Percentiles rank a stretch among this genome's conserved stretches.
These are phyloP conservation scores for Heliornis fulica DNA, from an alignment of 2,113 vertebrate species.

Conservation along the genomic window DNA sequence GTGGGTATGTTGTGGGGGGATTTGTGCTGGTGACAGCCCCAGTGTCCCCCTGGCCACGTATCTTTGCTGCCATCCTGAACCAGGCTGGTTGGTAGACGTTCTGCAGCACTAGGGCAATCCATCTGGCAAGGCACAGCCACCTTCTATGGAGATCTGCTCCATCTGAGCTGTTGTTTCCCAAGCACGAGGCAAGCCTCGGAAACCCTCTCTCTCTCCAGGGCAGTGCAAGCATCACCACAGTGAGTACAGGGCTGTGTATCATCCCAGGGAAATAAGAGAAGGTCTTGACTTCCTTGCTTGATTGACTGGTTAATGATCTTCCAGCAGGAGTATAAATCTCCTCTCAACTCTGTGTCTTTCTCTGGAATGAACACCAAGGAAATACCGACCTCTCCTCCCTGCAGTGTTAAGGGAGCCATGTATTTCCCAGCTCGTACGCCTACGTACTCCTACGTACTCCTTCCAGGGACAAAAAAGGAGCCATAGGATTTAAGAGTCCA, in stretches of 20 bases:
- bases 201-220: neutral
- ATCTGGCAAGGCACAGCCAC: neutral
- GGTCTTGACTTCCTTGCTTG: neutral
- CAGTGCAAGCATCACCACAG: fast-evolving
- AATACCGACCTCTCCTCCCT: neutral
- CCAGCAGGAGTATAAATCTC: neutral
- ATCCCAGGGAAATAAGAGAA: neutral
- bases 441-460: neutral
- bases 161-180: fast-evolving
- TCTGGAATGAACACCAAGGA: neutral
- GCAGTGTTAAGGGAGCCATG: fast-evolving
- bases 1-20: neutral
- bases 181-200: fast-evolving
- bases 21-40: fast-evolving
- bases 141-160: neutral
- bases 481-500: neutral
- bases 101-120: neutral
- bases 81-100: neutral
- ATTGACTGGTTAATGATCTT: neutral
- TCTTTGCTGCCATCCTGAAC: neutral
- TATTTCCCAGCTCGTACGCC: fast-evolving
- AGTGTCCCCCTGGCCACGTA: fast-evolving
- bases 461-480: neutral
- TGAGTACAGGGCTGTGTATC: neutral
- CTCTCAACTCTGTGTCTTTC: neutral